Evolutionary conservation across 1,140 invertebrate species (phyloP).

Genomic region (Drosophila lacertosa): DNA sequence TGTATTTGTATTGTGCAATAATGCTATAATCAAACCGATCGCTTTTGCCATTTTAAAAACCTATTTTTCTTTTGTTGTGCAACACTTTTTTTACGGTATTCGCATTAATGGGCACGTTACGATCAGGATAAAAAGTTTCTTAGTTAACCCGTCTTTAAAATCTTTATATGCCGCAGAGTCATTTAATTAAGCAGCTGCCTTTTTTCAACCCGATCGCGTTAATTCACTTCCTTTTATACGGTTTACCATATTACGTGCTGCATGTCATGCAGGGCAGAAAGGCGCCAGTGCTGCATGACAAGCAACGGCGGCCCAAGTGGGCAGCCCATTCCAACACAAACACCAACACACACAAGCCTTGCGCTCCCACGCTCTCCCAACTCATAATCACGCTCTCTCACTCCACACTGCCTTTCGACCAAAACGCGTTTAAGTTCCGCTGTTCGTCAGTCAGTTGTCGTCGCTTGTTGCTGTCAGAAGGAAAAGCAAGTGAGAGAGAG

Average conservation of each 20-base stretch:
- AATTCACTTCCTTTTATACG: no score
- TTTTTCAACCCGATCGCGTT: no score
- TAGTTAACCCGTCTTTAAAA: no score
- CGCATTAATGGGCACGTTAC: not conserved
- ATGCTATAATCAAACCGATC: not conserved
- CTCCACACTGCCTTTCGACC: conserved; percentile 56
- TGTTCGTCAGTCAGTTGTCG: conserved; percentile 59
- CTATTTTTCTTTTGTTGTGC: not conserved
- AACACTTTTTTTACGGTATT: not conserved
- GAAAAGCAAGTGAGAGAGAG: not conserved
- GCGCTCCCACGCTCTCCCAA: conserved; percentile 3
- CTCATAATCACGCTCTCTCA: not conserved
- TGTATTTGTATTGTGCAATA: conserved; percentile 24
- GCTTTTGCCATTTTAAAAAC: not conserved
- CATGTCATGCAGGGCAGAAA: conserved; percentile 9
- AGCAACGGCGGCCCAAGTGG: conserved; percentile 25
- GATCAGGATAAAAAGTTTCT: no score
- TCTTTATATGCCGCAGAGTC: no score
- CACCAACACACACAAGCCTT: conserved; percentile 1
- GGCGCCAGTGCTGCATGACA: conserved; percentile 1
- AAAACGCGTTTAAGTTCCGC: conserved; percentile 58
- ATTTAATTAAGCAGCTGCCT: no score
- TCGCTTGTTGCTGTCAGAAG: conserved; percentile 57
- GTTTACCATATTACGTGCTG: not conserved
- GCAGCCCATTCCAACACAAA: conserved; percentile 29